These are phyloP conservation scores for Corvus cornix DNA, from an alignment of 2,113 vertebrate species.

Conservation along the genomic window DNA sequence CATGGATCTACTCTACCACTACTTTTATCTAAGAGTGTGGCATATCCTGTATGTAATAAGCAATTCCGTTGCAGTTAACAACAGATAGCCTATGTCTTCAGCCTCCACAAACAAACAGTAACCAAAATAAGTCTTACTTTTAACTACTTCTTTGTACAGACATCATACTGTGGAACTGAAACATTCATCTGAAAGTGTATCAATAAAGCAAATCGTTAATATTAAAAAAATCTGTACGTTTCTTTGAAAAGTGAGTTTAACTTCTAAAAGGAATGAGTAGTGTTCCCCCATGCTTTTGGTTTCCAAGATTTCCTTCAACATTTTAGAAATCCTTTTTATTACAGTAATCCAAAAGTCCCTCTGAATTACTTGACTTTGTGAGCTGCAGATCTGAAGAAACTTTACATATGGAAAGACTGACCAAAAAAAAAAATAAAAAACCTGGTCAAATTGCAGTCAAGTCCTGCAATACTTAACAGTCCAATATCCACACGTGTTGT, in stretches of 20 bases:
- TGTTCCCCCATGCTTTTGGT: background rate
- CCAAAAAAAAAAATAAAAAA: background rate
- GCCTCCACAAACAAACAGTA: background rate
- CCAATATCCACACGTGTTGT: background rate
- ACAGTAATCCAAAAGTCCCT: background rate
- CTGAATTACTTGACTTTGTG: background rate
- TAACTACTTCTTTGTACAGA: background rate
- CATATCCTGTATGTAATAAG: background rate
- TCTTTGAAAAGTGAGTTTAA: background rate
- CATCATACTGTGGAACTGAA: background rate
- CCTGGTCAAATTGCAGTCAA: background rate
- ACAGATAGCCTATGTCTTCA: background rate
- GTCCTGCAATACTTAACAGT: background rate
- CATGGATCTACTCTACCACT: background rate
- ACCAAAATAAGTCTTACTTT: background rate
- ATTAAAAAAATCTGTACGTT: background rate
- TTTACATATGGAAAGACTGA: background rate
- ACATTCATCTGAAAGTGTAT: background rate
- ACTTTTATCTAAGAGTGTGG: background rate
- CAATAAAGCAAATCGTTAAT: background rate
- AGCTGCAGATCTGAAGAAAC: background rate
- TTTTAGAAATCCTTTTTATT: background rate
- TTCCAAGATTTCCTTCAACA: background rate
- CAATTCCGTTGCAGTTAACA: background rate
- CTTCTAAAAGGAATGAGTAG: background rate